phyloP scores from a whole-genome alignment of 2,888 invertebrate genomes.

The Drosophila lacicola region DNA sequence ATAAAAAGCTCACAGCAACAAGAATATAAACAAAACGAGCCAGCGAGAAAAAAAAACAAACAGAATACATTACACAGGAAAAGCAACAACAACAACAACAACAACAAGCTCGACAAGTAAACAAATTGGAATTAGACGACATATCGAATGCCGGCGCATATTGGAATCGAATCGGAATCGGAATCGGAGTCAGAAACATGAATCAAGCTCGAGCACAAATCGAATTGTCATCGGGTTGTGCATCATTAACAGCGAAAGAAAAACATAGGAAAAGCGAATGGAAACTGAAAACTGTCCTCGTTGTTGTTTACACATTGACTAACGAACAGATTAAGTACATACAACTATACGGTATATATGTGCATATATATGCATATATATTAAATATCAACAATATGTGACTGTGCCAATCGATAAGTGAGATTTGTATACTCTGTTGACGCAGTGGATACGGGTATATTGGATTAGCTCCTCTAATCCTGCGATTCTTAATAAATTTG shows the following conservation, averaged over 20 bases:
- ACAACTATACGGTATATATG: neutral
- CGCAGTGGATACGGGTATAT: neutral
- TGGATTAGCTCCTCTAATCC: too few relatives aligned
- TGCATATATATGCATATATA: neutral
- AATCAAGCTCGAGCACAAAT: neutral
- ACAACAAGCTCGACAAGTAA: constrained; percentile 9
- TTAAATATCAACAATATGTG: neutral
- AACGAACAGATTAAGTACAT: neutral
- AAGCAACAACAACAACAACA: neutral
- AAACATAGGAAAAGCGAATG: neutral
- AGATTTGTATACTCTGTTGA: too few relatives aligned
- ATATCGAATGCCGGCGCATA: constrained; percentile 1
- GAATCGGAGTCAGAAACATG: constrained; percentile 4
- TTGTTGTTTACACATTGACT: neutral
- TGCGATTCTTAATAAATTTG: too few relatives aligned
- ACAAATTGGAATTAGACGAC: constrained; percentile 7
- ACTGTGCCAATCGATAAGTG: neutral
- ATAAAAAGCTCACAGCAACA: constrained; percentile 21
- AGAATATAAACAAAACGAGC: constrained; percentile 34
- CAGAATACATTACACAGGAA: neutral
- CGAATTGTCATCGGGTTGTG: neutral
- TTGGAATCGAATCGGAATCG: neutral
- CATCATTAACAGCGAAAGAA: neutral
- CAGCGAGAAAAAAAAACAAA: neutral
- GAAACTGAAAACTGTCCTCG: neutral